Evolutionary conservation across 2,888 invertebrate genomes (phyloP), one percentile per base, ranked within the genome.

Genomic region (Chrysomela aeneicollis): DNA sequence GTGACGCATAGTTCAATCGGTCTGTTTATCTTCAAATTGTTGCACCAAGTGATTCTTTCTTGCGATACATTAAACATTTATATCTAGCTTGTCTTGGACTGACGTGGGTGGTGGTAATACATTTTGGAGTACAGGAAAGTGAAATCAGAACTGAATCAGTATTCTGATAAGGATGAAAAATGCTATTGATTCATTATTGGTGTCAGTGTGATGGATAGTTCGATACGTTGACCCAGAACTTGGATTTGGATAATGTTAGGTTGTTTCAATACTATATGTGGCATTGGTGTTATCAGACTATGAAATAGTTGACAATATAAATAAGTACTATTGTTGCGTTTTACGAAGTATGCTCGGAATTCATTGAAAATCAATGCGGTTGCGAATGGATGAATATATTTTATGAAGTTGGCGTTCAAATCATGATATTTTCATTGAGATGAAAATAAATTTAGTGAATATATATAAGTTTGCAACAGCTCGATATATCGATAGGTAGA

Each of bases 81-180:
- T 57, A 57, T 57, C 57, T 21, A 55, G 21, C 37, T 18, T 26
- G 26, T 8, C 9, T 17, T 15, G 57, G 46, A 17, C 46, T 18
- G 4, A 57, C 15, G 26, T n/a, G 15, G 15, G 42, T 42, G 46
- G 57, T 57, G 57, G 57, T 57, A 57, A 57, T 42, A 17, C 22
- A 9, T 42, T 55, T 55, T 21, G 19, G 55, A 57, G 42, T n/a
- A 26, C 37, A 57, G 46, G 57, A 57, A 22, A 57, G 57, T 57
- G 46, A 57, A 57, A 57, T 57, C 57, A 57, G 47, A 46, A 37
- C 57, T 46, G 46, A 57, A 12, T 57, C 46, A 46, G 57, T 46
- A 57, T 42, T 46, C 57, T 57, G 57, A 46, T 42, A 46, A 32
- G 54, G 59, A 63, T 19, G 19, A 60, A 63, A 63, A 59, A 65